Conservation (phyloP, 1,140 invertebrate genomes). For the Hypsibius dujardini region DNA sequence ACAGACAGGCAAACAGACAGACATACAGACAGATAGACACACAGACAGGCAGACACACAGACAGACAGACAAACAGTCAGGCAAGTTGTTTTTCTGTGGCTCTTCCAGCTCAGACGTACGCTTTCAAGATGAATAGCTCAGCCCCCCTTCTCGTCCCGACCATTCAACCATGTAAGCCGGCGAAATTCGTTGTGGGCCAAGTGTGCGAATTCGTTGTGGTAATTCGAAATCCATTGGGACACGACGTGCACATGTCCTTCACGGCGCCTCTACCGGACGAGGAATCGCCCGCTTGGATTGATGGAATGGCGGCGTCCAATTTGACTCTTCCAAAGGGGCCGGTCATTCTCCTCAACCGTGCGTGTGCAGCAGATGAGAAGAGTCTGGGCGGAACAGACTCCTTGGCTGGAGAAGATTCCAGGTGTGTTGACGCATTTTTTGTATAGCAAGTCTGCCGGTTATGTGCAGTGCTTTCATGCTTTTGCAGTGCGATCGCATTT, state of each 20-base stretch:
- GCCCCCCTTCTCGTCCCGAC: conserved; percentile 2
- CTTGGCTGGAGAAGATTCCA: neutral
- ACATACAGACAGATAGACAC: neutral
- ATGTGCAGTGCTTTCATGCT: neutral
- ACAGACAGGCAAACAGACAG: neutral
- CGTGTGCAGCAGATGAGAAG: conserved; percentile 8
- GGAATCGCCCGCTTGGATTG: neutral
- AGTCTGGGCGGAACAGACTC: neutral
- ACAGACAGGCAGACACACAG: neutral
- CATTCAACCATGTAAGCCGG: conserved; percentile 1
- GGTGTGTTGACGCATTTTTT: neutral
- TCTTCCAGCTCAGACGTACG: neutral
- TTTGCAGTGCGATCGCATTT: neutral
- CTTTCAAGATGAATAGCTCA: conserved; percentile 13
- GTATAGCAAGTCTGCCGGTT: neutral
- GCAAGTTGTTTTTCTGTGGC: neutral
- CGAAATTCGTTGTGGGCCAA: neutral
- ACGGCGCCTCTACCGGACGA: neutral
- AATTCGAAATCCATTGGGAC: neutral
- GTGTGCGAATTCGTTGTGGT: neutral
- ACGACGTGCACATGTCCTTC: neutral
- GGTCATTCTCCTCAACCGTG: neutral
- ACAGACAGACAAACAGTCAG: neutral
- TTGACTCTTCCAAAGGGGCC: neutral
- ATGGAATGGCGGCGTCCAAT: neutral